A percentile compares a stretch with the other conserved stretches of the same genome.
phyloP scores from a whole-genome alignment of 2,797 vertebrate species.

The Micromesistius poutassou region DNA sequence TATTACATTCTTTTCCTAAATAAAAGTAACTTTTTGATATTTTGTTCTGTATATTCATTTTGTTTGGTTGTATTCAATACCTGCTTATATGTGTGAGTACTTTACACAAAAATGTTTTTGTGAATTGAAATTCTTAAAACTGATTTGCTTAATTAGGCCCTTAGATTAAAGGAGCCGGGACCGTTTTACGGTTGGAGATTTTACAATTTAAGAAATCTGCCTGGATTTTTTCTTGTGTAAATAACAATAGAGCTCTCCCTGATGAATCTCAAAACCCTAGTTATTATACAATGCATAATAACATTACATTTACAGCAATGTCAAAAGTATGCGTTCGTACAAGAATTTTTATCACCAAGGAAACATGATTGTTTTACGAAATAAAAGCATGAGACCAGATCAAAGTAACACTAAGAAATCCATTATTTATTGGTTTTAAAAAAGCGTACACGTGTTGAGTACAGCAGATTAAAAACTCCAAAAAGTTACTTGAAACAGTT shows the following conservation, averaged over 20 bases:
- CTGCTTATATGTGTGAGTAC: background rate
- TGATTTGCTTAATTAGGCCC: background rate
- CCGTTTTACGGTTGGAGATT: background rate
- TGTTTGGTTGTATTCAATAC: background rate
- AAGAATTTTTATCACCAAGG: background rate
- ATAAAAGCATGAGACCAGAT: conserved; percentile 37
- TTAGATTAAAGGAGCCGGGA: background rate
- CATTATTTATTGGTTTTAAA: conserved; percentile 96
- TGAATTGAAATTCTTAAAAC: background rate
- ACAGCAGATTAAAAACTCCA: conserved; percentile 97
- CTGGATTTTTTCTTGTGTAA: background rate
- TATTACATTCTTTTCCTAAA: conserved; percentile 96
- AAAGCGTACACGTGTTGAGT: conserved; percentile 94
- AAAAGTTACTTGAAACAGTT: conserved; percentile 89
- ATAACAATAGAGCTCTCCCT: background rate
- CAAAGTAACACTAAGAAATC: conserved; percentile 91
- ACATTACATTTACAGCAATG: background rate
- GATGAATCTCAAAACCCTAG: background rate
- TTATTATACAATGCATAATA: background rate
- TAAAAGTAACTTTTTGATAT: conserved; percentile 89
- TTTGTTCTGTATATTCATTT: conserved; percentile 18
- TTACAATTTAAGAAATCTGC: background rate
- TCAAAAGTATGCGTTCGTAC: background rate
- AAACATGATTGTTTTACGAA: background rate
- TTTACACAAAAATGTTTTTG: background rate